Base-by-base conservation (phyloP, 1,140 invertebrate genomes). In the Phenacoccus solenopsis region DNA sequence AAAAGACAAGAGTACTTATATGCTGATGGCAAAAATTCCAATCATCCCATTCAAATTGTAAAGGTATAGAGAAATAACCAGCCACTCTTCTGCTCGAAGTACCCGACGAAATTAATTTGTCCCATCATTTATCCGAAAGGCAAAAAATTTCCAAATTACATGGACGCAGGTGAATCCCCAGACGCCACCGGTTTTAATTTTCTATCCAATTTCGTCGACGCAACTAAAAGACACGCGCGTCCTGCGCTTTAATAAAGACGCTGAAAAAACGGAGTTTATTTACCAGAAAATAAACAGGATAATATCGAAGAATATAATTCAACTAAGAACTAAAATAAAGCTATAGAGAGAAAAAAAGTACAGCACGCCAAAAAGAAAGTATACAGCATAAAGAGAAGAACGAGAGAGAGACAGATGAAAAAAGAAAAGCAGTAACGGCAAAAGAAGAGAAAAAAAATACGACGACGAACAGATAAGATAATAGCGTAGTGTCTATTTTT, bases 281-380 rank as follows among this genome's bases (percentile, higher is more conserved):
- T 64, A 64, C 59, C 59, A 64, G 59, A 64, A 64, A 64, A 64
- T 64, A 64, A 64, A 64, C 59, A 64, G 59, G 59, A 64, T 64
- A 64, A 64, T 64, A 64, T 27, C 59, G 59, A 64, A 64, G 59
- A 64, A 64, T 64, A 64, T 64, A 64, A 64, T 64, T 64, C 59
- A 64, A 64, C 20, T 64, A 64, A 64, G 25, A 64, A 24, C 22
- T 10, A 64, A 27, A 64, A 64, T 24, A 27, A 16, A 24, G n/a
- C n/a, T 9, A 64, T 24, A 64, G 20, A 64, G 21, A 64, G 25
- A 64, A 64, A 64, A 25, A 24, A 9, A 24, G 25, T 24, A 64
- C 7, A 64, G 10, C 12, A 24, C 3, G 25, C 9, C 22, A 64
- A 64, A 25, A 64, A 64, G 25, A 64, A 64, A 25, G 59, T 16